Percentiles rank a stretch among this genome's conserved stretches.
Conservation (phyloP, 2,888 invertebrate species). For the Bellardia bayeri region DNA sequence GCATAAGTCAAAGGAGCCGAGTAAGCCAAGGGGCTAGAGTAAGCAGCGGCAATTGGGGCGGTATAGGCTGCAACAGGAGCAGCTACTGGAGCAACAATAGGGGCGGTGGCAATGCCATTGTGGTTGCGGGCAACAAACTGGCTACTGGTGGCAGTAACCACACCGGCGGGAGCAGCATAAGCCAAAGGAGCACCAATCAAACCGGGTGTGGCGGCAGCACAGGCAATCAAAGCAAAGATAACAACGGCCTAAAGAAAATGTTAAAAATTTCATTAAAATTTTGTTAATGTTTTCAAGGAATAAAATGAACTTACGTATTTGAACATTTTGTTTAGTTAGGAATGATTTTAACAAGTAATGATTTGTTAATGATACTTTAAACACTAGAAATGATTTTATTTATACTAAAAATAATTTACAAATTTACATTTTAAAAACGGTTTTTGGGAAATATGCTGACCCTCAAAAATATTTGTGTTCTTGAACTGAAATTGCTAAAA, state of each 20-base stretch:
- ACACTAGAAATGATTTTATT: neutral
- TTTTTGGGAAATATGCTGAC: too few species aligned
- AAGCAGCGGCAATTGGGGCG: slow-evolving; percentile 30
- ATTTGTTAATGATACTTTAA: neutral
- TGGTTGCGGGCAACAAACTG: slow-evolving; percentile 78
- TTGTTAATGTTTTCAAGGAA: neutral
- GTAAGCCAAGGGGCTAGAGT: slow-evolving; percentile 33
- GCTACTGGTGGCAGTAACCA: slow-evolving; percentile 68
- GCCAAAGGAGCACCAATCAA: slow-evolving; percentile 70
- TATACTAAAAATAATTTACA: neutral
- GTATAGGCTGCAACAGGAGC: slow-evolving; percentile 47
- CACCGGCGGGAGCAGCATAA: neutral
- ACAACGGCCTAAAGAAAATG: slow-evolving; percentile 21
- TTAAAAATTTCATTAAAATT: neutral
- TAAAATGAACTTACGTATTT: slow-evolving; percentile 52
- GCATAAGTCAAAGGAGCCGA: slow-evolving; percentile 60
- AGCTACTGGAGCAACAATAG: slow-evolving; percentile 74
- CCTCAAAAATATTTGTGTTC: slow-evolving; percentile 6
- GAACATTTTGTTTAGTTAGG: slow-evolving; percentile 53
- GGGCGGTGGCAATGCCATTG: slow-evolving; percentile 75
- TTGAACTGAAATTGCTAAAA: neutral
- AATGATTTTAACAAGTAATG: neutral
- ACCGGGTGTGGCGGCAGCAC: slow-evolving; percentile 80
- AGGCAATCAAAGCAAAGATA: slow-evolving; percentile 67
- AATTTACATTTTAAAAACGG: too few species aligned